Evolutionary conservation across 2,888 invertebrate species (phyloP).

Genomic region (Icerya purchasi): DNA sequence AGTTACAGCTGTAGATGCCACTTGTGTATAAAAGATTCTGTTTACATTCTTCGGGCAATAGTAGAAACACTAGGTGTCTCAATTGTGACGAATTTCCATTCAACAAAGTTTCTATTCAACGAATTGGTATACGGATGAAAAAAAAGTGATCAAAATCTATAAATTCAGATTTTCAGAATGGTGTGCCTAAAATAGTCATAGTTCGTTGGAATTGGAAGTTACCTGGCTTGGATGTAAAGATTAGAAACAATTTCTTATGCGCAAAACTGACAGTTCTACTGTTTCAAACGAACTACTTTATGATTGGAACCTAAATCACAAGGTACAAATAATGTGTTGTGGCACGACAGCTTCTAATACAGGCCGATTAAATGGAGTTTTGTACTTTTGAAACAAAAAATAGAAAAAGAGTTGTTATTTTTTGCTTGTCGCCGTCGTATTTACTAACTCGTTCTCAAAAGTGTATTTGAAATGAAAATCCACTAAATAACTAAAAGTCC

Average conservation of each 20-base stretch:
- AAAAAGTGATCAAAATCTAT: background rate
- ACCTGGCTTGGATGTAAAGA: background rate
- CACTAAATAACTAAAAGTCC: constrained; percentile 3
- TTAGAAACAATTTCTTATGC: background rate
- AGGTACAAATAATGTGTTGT: constrained; percentile 3
- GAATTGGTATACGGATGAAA: background rate
- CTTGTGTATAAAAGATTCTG: no score
- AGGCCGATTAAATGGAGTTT: constrained; percentile 4
- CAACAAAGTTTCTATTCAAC: constrained; percentile 2
- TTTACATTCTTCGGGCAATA: no score
- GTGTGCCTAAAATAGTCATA: background rate
- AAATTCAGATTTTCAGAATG: constrained; percentile 1
- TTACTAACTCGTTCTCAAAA: no score
- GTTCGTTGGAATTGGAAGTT: constrained; percentile 10
- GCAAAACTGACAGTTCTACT: no score
- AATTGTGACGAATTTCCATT: background rate
- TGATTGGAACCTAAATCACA: constrained; percentile 6
- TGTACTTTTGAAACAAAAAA: constrained; percentile 2
- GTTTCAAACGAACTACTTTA: no score
- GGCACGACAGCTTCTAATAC: constrained; percentile 5
- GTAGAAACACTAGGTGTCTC: background rate
- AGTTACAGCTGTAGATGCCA: no score
- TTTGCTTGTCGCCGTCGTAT: no score
- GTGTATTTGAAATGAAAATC: constrained; percentile 1
- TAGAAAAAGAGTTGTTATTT: constrained; percentile 4